Evolutionary conservation across 2,113 vertebrate species (phyloP).

Genomic region (Austrofundulus limnaeus): DNA sequence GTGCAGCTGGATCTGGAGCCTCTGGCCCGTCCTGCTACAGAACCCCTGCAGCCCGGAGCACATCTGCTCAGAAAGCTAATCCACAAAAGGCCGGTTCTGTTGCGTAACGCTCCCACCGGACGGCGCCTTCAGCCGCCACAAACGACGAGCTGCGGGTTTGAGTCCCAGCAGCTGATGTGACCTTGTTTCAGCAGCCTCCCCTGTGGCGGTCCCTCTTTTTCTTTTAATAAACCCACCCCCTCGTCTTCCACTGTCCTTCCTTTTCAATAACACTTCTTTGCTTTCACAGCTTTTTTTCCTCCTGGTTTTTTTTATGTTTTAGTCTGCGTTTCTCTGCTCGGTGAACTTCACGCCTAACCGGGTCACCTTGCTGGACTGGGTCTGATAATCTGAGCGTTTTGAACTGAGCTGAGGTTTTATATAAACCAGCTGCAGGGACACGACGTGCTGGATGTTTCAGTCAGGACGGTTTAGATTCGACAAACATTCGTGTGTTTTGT

Average conservation of each 20-base stretch:
- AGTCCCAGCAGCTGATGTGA: slow-evolving; percentile 21
- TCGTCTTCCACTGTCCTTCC: slow-evolving; percentile 10
- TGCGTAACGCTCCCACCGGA: slow-evolving; percentile 39
- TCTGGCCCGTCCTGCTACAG: slow-evolving; percentile 29
- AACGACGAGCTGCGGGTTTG: slow-evolving; percentile 5
- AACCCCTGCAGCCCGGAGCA: slow-evolving; percentile 45
- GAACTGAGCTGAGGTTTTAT: slow-evolving; percentile 6
- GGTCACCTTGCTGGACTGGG: slow-evolving; percentile 19
- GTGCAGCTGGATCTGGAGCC: slow-evolving; percentile 19
- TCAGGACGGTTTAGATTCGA: not conserved
- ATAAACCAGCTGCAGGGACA: slow-evolving; percentile 4
- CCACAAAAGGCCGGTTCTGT: slow-evolving; percentile 46
- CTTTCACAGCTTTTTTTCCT: slow-evolving; percentile 4
- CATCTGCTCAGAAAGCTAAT: slow-evolving; percentile 58
- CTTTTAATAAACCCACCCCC: not conserved
- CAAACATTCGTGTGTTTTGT: slow-evolving; percentile 4
- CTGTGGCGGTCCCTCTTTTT: slow-evolving; percentile 13
- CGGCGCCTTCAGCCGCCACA: slow-evolving; percentile 42
- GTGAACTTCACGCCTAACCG: slow-evolving; percentile 13
- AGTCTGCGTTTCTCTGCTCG: slow-evolving; percentile 6
- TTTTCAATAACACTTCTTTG: not conserved
- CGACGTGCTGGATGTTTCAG: not conserved
- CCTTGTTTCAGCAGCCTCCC: slow-evolving; percentile 35
- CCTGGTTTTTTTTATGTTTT: not conserved
- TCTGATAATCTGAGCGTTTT: slow-evolving; percentile 16